A percentile compares a stretch with the other conserved stretches of the same genome.
Evolutionary conservation across 2,888 invertebrate species (phyloP).

Genomic region (Rhodophaea formosa): DNA sequence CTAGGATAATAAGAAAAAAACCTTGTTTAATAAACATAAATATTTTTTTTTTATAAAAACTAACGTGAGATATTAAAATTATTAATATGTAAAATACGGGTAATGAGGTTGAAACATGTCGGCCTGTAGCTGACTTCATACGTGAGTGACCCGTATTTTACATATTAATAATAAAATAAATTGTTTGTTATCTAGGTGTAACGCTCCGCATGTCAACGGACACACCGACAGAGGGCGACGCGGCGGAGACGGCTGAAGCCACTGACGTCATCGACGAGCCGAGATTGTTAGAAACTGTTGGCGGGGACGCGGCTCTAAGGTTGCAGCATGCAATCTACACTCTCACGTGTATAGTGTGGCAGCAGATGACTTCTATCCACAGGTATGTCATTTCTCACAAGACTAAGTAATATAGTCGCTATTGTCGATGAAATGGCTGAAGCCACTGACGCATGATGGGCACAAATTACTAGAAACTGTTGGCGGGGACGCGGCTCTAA

Average conservation of each 20-base stretch:
- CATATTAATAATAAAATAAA: too few species aligned
- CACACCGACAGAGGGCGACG: slow-evolving; percentile 43
- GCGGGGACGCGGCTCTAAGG: slow-evolving; percentile 86
- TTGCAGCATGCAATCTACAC: slow-evolving; percentile 94
- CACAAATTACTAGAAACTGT: slow-evolving; percentile 29
- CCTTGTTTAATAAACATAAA: too few species aligned
- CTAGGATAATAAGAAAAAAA: too few species aligned
- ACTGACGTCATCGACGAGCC: slow-evolving; percentile 20
- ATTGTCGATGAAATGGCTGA: slow-evolving; percentile 22
- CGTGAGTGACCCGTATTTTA: too few species aligned
- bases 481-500: slow-evolving; percentile 85
- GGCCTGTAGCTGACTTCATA: too few species aligned
- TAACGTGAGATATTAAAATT: too few species aligned
- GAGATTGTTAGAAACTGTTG: slow-evolving; percentile 31
- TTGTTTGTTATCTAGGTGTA: slow-evolving; percentile 36
- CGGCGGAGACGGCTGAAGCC: slow-evolving; percentile 22
- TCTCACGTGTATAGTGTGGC: slow-evolving; percentile 92
- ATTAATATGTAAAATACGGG: too few species aligned
- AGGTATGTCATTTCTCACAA: slow-evolving; percentile 54
- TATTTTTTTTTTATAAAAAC: too few species aligned
- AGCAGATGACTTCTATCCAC: slow-evolving; percentile 94
- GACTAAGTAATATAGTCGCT: slow-evolving; percentile 29
- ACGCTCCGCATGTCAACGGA: slow-evolving; percentile 60
- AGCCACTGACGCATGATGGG: slow-evolving; percentile 18
- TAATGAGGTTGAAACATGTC: too few species aligned